Percentiles rank a stretch among this genome's conserved stretches.
phyloP scores from a whole-genome alignment of 2,797 vertebrate genomes.

The Poeciliopsis infans region DNA sequence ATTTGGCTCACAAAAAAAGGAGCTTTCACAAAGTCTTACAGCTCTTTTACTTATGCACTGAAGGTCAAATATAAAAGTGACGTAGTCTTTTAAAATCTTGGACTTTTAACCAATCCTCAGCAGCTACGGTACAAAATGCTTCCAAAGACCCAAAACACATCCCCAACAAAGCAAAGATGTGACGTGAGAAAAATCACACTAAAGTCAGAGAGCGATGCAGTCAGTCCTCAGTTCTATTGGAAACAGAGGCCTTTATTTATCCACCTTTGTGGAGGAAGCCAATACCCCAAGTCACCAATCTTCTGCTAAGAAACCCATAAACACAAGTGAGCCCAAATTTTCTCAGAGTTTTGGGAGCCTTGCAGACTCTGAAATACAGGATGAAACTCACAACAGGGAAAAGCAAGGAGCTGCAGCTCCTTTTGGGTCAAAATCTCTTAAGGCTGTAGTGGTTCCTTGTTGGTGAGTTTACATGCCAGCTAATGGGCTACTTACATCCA shows the following conservation, averaged over 20 bases:
- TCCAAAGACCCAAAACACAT: neutral
- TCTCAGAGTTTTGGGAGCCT: neutral
- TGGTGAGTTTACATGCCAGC: constrained; percentile 49
- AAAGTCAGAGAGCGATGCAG: neutral
- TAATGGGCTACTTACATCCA: constrained; percentile 59
- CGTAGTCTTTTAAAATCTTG: neutral
- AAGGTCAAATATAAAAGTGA: neutral
- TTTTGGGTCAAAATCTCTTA: constrained; percentile 36
- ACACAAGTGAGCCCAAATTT: neutral
- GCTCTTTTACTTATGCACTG: neutral
- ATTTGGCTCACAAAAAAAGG: neutral
- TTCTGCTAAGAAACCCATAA: neutral
- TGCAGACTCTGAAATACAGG: constrained; percentile 12
- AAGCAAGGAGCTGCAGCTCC: no score
- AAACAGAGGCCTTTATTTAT: neutral
- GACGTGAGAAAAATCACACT: neutral
- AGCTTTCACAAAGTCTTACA: neutral
- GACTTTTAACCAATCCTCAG: neutral
- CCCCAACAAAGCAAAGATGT: neutral
- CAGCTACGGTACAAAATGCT: neutral
- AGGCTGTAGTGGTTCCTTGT: constrained; percentile 27
- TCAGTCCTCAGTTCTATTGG: neutral
- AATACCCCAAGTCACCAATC: neutral
- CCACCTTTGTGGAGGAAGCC: neutral
- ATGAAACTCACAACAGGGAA: constrained; percentile 17